These are phyloP conservation scores for Elysia crispata DNA, from an alignment of 2,888 invertebrate species.

Conservation along the genomic window DNA sequence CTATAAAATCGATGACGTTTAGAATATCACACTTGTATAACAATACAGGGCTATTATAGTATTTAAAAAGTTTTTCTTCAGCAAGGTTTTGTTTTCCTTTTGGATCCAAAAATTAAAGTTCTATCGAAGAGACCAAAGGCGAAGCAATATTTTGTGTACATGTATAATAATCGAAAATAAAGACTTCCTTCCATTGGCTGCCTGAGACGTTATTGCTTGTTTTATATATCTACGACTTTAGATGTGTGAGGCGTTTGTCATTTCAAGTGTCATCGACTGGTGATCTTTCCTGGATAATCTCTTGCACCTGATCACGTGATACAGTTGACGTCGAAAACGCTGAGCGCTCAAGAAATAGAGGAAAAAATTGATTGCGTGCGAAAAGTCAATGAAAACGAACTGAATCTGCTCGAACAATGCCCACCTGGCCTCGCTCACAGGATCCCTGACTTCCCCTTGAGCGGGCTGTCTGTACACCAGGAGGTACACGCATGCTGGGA, in stretches of 20 bases:
- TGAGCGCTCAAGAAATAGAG: constrained; percentile 51
- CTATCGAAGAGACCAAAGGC: no score
- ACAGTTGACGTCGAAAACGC: constrained; percentile 49
- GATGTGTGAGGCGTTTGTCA: no score
- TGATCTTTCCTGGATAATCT: no score
- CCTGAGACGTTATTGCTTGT: no score
- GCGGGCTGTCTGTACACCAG: constrained; percentile 14
- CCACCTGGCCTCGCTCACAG: constrained; percentile 1
- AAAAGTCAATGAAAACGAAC: constrained; percentile 43
- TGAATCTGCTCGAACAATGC: constrained; percentile 43
- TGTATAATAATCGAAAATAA: background rate
- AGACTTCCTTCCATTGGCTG: background rate
- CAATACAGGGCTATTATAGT: no score
- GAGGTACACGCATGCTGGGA: constrained; percentile 47
- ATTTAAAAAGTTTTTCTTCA: no score
- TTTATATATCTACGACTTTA: no score
- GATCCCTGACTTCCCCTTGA: background rate
- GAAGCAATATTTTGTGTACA: background rate
- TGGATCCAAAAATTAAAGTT: no score
- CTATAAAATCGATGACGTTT: no score
- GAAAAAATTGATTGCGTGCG: constrained; percentile 52
- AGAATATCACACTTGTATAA: no score
- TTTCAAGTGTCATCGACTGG: no score
- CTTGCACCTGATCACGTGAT: constrained; percentile 32
- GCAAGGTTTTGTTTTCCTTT: no score